Conservation (phyloP, 1,140 invertebrate genomes). For the Drosophila nikananu region DNA sequence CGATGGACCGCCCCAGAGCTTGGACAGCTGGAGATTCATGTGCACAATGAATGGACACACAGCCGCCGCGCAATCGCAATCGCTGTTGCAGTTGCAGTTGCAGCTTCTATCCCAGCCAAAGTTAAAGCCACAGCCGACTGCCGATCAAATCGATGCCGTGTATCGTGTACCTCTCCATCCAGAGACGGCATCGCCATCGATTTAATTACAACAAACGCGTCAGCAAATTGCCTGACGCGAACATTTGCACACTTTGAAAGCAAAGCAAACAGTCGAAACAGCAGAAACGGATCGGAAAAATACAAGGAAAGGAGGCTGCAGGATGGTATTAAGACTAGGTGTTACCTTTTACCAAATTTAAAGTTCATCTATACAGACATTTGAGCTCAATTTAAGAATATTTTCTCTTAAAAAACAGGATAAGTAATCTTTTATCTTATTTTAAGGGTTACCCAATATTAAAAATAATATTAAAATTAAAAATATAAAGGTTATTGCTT, state of each 20-base stretch:
- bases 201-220: slow-evolving; percentile 84
- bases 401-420: too few relatives aligned
- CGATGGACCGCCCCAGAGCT: slow-evolving; percentile 70
- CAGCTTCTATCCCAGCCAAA: slow-evolving; percentile 5
- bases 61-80: slow-evolving; percentile 36
- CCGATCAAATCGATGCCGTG: slow-evolving; percentile 77
- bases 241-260: slow-evolving; percentile 82
- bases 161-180: slow-evolving; percentile 57
- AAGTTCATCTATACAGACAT: too few relatives aligned
- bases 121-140: slow-evolving; percentile 37
- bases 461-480: too few relatives aligned
- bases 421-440: too few relatives aligned
- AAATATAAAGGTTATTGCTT: too few relatives aligned
- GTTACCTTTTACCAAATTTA: neutral
- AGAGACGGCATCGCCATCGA: slow-evolving; percentile 65
- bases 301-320: slow-evolving; percentile 16
- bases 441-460: too few relatives aligned
- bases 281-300: slow-evolving; percentile 35
- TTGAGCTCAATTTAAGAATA: too few relatives aligned
- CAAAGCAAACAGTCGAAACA: slow-evolving; percentile 63
- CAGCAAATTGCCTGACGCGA: slow-evolving; percentile 83
- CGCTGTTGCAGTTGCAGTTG: slow-evolving; percentile 13
- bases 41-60: slow-evolving; percentile 70
- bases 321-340: neutral
- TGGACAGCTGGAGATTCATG: slow-evolving; percentile 73